phyloP scores from a whole-genome alignment of 2,113 vertebrate species.

The Orycteropus afer region DNA sequence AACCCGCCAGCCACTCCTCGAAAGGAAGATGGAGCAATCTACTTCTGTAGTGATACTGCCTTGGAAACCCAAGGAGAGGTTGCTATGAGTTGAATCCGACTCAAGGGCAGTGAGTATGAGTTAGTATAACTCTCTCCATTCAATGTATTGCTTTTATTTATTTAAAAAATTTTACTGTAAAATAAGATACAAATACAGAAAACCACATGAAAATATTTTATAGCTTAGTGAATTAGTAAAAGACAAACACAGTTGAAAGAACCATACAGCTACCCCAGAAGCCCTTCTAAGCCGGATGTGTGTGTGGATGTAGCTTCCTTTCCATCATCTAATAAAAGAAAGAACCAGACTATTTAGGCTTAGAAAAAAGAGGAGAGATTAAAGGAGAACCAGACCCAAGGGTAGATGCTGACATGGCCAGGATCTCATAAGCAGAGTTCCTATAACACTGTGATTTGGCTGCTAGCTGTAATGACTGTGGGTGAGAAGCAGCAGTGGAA shows the following conservation, averaged over 20 bases:
- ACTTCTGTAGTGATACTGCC: too few species aligned
- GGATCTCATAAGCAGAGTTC: not conserved
- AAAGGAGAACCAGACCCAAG: not conserved
- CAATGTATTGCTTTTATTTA: not conserved
- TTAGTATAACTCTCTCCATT: too few species aligned
- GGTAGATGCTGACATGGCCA: not conserved
- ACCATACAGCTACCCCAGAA: not conserved
- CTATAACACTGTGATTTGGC: not conserved
- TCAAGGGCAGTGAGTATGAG: too few species aligned
- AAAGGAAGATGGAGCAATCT: too few species aligned
- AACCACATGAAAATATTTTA: not conserved
- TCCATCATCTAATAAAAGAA: not conserved
- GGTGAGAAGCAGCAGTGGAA: not conserved
- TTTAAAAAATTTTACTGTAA: slow-evolving; percentile 2
- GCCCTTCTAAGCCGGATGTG: not conserved
- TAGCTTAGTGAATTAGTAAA: slow-evolving; percentile 22
- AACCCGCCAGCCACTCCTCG: too few species aligned
- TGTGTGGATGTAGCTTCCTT: not conserved
- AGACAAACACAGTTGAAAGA: not conserved
- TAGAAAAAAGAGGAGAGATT: not conserved
- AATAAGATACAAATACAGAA: slow-evolving; percentile 38
- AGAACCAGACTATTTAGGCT: not conserved
- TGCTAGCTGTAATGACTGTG: not conserved
- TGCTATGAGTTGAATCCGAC: too few species aligned
- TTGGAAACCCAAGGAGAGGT: too few species aligned